Base-by-base conservation (phyloP, 1,140 invertebrate genomes). In the Luehdorfia chinensis region DNA sequence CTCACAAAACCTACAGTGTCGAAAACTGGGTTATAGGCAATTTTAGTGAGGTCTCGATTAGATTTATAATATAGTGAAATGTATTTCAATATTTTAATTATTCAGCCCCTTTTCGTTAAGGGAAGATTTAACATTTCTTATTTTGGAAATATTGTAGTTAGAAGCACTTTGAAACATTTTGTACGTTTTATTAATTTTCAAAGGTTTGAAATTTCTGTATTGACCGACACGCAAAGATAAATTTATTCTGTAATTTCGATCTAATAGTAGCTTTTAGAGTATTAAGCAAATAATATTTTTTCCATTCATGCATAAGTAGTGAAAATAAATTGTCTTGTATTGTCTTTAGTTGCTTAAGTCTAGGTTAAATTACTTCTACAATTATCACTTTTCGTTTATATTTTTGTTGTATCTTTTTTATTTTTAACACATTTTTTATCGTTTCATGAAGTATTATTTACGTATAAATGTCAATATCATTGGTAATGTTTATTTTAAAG, bases 301-400 rank as follows among this genome's bases (percentile, higher is more conserved):
- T 15, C 4, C 16, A 43, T 16, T 16, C 12, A 19, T 18, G n/a
- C 13, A 30, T 28, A 43, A 43, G 39, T 43, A 43, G 39, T 11
- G n/a, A 39, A 28, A 15, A 41, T 45, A 23, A 28, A 45, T 47
- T 52, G 47, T 70, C 44, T 59, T 70, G 71, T 74, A 58, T 55
- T 57, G 66, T 71, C 57, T 44, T 62, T 77, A 79, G 75, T 74
- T 66, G 79, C 76, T 77, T 84, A 76, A 72, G 61, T 70, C 62
- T 75, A 78, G 66, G 64, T 69, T 63, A 65, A 47, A 65, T 57
- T 59, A 57, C 11, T 63, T 67, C 19, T 39, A 45, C 62, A 66
- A 68, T 71, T 71, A 59, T 52, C 58, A 54, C 67, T 69, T 70
- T 75, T 70, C 56, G 44, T 14, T 28, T 8, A 21, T 2, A 4